Percentiles rank a stretch among this genome's conserved stretches.
These are phyloP conservation scores for Polyergus mexicanus DNA, from an alignment of 1,140 invertebrate genomes.

Conservation along the genomic window DNA sequence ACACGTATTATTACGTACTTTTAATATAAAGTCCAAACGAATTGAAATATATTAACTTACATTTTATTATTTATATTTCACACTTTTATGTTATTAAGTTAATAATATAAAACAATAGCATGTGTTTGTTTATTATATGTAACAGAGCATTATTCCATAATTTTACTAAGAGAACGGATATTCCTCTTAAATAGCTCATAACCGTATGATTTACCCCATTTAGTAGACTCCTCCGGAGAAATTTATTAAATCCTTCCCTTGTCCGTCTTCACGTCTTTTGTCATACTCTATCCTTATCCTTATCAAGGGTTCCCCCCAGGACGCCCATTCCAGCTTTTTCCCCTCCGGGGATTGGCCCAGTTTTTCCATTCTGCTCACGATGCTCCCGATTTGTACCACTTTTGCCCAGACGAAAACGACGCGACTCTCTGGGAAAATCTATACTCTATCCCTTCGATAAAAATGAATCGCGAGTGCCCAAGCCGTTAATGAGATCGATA, in stretches of 20 bases:
- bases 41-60: background rate
- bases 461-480: constrained; percentile 59
- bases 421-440: background rate
- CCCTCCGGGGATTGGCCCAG: constrained; percentile 50
- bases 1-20: background rate
- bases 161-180: constrained; percentile 5
- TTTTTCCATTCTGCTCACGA: constrained; percentile 46
- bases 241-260: constrained; percentile 57
- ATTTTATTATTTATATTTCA: background rate
- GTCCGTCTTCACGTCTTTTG: constrained; percentile 37
- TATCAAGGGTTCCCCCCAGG: constrained; percentile 23
- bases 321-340: constrained; percentile 18
- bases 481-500: constrained; percentile 64
- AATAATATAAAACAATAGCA: background rate
- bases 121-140: background rate
- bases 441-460: constrained; percentile 44
- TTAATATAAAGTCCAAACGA: background rate
- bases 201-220: constrained; percentile 51
- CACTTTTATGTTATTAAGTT: background rate
- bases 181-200: constrained; percentile 19
- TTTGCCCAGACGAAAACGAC: constrained; percentile 50
- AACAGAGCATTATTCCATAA: background rate
- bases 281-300: constrained; percentile 49
- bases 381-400: constrained; percentile 62
- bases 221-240: constrained; percentile 56